Conservation (phyloP, 2,888 invertebrate genomes). For the Epinotia demarniana region DNA sequence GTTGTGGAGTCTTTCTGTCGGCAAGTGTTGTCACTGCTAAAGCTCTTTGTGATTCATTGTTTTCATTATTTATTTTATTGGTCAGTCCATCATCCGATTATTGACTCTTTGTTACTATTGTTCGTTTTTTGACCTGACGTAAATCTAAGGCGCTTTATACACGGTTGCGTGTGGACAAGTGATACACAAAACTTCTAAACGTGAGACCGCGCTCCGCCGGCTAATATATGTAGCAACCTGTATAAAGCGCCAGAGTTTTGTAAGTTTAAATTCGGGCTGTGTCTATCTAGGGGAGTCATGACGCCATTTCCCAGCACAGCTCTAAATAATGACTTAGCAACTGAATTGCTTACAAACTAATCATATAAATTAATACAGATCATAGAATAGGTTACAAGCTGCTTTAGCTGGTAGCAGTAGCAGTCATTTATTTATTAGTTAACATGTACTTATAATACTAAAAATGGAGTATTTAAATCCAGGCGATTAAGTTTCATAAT, state of each 20-base stretch:
- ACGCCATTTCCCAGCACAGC: neutral
- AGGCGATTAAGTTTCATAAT: slow-evolving; percentile 8
- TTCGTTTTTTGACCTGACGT: neutral
- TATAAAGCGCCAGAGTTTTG: neutral
- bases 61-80: slow-evolving; percentile 41
- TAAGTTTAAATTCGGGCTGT: neutral
- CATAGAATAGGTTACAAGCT: slow-evolving; percentile 4
- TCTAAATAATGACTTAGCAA: neutral
- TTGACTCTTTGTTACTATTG: neutral
- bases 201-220: neutral
- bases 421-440: slow-evolving; percentile 20
- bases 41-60: slow-evolving; percentile 80
- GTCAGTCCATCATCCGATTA: neutral
- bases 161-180: neutral
- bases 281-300: neutral
- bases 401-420: slow-evolving; percentile 28
- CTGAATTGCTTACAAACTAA: neutral
- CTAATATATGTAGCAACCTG: neutral
- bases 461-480: slow-evolving; percentile 3
- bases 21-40: slow-evolving; percentile 77
- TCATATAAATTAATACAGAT: neutral
- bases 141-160: neutral
- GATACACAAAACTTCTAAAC: neutral
- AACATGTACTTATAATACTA: slow-evolving; percentile 13
- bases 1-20: slow-evolving; percentile 80